Percentiles rank a stretch among this genome's conserved stretches.
Conservation (phyloP, 37 sponge, comb jelly and placozoan genomes). For the Chondrilla cf. caribensis region DNA sequence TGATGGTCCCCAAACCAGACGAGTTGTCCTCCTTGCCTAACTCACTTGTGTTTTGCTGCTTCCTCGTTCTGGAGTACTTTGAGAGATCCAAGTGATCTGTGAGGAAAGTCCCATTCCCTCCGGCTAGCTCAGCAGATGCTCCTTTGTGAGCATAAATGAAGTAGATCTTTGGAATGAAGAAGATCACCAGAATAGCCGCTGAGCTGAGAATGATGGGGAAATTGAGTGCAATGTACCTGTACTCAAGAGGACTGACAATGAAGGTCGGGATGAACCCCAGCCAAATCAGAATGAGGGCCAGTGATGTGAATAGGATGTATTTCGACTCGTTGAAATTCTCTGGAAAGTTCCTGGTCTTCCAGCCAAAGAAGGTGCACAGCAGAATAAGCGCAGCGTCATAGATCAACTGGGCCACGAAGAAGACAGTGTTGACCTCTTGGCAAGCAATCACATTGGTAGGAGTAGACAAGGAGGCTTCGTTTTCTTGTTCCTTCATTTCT, state of each 20-base stretch:
- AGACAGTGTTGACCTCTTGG: not conserved
- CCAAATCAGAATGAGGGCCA: slow-evolving; percentile 62
- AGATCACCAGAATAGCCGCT: slow-evolving; percentile 34
- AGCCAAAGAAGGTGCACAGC: slow-evolving; percentile 52
- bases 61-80: not conserved
- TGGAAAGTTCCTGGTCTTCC: slow-evolving; percentile 60
- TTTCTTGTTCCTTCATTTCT: not conserved
- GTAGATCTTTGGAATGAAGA: slow-evolving; percentile 61
- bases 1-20: too few species aligned
- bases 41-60: too few species aligned
- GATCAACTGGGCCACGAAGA: slow-evolving; percentile 35
- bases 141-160: slow-evolving; percentile 27
- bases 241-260: slow-evolving; percentile 42
- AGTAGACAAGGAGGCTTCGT: not conserved
- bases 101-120: not conserved
- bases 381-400: slow-evolving; percentile 55
- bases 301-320: slow-evolving; percentile 55
- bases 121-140: not conserved
- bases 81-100: not conserved
- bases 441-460: slow-evolving; percentile 58
- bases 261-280: slow-evolving; percentile 43
- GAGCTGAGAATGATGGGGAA: slow-evolving; percentile 48
- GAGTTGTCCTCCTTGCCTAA: too few species aligned
- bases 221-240: slow-evolving; percentile 34
- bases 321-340: slow-evolving; percentile 79